Percentiles rank a stretch among this genome's conserved stretches.
phyloP scores from a whole-genome alignment of 2,888 invertebrate genomes.

The Alloscopus bannaensis region DNA sequence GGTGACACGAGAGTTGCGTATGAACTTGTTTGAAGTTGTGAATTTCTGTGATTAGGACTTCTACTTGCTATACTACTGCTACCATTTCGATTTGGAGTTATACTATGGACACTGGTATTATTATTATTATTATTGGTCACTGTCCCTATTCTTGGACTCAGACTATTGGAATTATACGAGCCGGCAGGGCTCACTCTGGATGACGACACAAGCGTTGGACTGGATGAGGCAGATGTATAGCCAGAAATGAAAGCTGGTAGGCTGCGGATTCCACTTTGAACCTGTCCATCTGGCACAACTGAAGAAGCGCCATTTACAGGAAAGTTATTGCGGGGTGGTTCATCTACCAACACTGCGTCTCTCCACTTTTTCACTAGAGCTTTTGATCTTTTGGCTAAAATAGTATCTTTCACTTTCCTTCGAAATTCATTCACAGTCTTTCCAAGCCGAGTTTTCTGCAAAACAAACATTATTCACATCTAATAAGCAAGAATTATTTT shows the following conservation, averaged over 20 bases:
- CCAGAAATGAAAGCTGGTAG: conserved; percentile 29
- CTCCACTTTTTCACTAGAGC: conserved; percentile 95
- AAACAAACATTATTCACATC: too few species aligned
- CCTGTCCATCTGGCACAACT: conserved; percentile 15
- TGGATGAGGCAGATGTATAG: conserved; percentile 59
- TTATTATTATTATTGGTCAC: conserved; percentile 63
- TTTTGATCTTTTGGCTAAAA: conserved; percentile 91
- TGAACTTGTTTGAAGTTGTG: conserved; percentile 42
- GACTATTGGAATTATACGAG: conserved; percentile 68
- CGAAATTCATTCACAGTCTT: conserved; percentile 94
- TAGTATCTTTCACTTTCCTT: conserved; percentile 88
- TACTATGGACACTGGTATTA: conserved; percentile 62
- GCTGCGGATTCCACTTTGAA: conserved; percentile 37
- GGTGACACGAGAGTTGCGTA: conserved; percentile 62
- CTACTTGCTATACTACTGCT: conserved; percentile 59
- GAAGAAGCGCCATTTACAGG: conserved; percentile 49
- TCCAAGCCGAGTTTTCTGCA: conserved; percentile 94
- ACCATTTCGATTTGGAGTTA: conserved; percentile 60
- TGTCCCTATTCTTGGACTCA: conserved; percentile 61
- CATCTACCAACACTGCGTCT: conserved; percentile 84
- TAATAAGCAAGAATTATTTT: not conserved
- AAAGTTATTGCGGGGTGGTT: conserved; percentile 49
- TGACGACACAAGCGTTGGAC: conserved; percentile 53
- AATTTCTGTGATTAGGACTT: conserved; percentile 59
- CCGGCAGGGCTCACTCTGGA: conserved; percentile 66